Conservation (phyloP, 2,113 vertebrate genomes). For the Prionailurus viverrinus region DNA sequence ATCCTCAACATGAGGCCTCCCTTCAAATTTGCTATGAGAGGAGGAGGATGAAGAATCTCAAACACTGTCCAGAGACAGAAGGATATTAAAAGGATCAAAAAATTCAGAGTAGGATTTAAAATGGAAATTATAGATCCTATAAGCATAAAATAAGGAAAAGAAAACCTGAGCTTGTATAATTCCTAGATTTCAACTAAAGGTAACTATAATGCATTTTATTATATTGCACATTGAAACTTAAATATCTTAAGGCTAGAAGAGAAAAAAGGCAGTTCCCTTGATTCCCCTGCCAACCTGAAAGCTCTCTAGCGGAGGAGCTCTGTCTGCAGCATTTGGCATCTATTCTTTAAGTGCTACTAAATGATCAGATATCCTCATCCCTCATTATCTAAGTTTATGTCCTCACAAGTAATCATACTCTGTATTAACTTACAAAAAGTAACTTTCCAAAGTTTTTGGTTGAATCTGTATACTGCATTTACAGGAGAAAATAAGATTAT, state of each 20-base stretch:
- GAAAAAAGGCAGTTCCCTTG: neutral
- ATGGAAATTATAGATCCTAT: neutral
- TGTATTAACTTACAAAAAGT: constrained; percentile 48
- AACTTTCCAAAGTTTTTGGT: constrained; percentile 62
- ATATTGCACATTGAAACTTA: neutral
- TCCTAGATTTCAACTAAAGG: neutral
- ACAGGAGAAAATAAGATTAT: constrained; percentile 19
- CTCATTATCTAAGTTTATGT: constrained; percentile 42
- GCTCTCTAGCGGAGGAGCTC: neutral
- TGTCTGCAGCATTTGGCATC: neutral
- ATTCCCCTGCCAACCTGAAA: neutral
- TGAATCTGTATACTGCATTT: constrained; percentile 6
- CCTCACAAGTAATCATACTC: constrained; percentile 49
- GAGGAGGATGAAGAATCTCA: no score
- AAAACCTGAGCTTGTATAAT: neutral
- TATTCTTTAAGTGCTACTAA: neutral
- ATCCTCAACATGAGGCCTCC: neutral
- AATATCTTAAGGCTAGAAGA: neutral
- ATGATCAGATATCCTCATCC: constrained; percentile 56
- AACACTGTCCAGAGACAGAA: neutral
- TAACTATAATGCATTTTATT: neutral
- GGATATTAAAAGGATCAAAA: neutral
- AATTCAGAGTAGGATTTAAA: neutral
- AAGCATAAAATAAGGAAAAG: neutral
- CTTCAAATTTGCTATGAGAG: neutral